Conservation (phyloP, 1,140 invertebrate genomes). For the Maniola jurtina region DNA sequence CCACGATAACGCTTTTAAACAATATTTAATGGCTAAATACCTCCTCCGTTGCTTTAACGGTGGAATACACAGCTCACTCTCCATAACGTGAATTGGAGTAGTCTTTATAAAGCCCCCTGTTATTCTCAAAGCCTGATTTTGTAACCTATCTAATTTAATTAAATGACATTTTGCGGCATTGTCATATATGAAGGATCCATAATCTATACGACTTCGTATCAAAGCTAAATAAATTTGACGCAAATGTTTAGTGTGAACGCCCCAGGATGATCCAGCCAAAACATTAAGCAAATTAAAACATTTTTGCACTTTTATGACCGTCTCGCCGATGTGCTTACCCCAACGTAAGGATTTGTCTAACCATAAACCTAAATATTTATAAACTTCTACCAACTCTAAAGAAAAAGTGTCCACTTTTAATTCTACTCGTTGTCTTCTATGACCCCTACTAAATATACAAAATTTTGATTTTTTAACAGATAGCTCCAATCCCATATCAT, state of each 20-base stretch:
- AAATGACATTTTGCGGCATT: conserved; percentile 17
- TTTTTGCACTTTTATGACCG: conserved; percentile 11
- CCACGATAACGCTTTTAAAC: conserved; percentile 10
- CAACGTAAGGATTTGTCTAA: conserved; percentile 30
- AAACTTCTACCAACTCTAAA: neutral
- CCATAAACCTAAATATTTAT: conserved; percentile 34
- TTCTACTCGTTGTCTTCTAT: neutral
- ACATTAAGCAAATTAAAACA: conserved; percentile 25
- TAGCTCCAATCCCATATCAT: conserved; percentile 30
- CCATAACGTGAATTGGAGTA: conserved; percentile 28
- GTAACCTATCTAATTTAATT: conserved; percentile 21
- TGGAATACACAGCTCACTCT: conserved; percentile 19
- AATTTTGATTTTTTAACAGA: conserved; percentile 33
- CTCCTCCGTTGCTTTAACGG: conserved; percentile 6
- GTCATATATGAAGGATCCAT: conserved; percentile 23
- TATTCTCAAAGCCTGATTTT: conserved; percentile 20
- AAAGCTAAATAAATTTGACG: conserved; percentile 31
- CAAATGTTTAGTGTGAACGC: conserved; percentile 35
- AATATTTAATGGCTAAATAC: conserved; percentile 24
- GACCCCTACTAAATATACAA: conserved; percentile 31
- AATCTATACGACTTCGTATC: conserved; percentile 33
- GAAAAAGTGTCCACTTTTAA: neutral
- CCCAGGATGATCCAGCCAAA: conserved; percentile 30
- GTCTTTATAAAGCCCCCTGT: conserved; percentile 30
- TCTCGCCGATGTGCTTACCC: conserved; percentile 33